Percentiles rank a stretch among this genome's conserved stretches.
phyloP scores from a whole-genome alignment of 2,797 vertebrate species.

The Macropodus opercularis region DNA sequence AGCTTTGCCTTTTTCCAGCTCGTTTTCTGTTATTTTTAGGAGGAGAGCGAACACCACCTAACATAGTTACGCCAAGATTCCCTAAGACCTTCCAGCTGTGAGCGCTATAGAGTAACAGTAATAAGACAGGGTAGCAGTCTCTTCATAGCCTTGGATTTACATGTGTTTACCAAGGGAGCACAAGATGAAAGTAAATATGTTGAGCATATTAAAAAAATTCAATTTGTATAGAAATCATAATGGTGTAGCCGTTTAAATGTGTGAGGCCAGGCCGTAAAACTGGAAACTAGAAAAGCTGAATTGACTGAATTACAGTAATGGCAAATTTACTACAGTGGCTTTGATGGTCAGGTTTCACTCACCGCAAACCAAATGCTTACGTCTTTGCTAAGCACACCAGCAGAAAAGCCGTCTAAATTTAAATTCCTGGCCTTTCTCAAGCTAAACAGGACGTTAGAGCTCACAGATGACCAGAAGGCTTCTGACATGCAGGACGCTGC shows the following conservation, averaged over 20 bases:
- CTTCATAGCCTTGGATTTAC: conserved; percentile 50
- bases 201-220: conserved; percentile 7
- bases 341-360: conserved; percentile 3
- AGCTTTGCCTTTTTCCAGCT: conserved; percentile 56
- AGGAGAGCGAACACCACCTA: conserved; percentile 56
- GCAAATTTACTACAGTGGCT: conserved; percentile 12
- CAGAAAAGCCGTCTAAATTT: too few species aligned
- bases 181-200: conserved; percentile 41
- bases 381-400: neutral
- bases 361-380: conserved; percentile 12
- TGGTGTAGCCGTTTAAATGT: neutral
- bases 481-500: too few species aligned
- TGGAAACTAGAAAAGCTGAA: neutral
- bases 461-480: neutral
- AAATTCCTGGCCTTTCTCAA: conserved; percentile 4
- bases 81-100: conserved; percentile 65
- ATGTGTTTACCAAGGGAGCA: conserved; percentile 38
- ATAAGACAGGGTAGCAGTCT: conserved; percentile 48
- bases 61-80: conserved; percentile 47
- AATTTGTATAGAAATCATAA: too few species aligned
- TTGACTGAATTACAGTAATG: conserved; percentile 12
- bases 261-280: conserved; percentile 11
- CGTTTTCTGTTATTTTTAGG: conserved; percentile 61
- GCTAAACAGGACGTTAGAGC: neutral
- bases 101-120: conserved; percentile 44